Base-by-base conservation (phyloP, 1,140 invertebrate species). In the Pachyrhynchus sulphureomaculatus region DNA sequence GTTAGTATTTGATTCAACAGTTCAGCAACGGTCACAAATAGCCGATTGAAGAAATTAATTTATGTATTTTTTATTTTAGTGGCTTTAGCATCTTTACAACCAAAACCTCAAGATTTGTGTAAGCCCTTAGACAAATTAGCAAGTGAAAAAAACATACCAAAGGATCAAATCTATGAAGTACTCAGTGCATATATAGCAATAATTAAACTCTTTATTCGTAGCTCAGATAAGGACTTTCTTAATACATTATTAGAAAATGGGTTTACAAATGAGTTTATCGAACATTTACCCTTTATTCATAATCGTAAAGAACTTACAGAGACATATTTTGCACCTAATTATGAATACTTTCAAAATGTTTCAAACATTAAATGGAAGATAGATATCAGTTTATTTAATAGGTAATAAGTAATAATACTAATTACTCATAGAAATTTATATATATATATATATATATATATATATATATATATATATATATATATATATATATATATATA, bases 301-400 rank as follows among this genome's bases (percentile, higher is more conserved):
- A 67, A 69, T 48, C 49, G 57, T 34, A 58, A 53, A 34, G 59
- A 65, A 51, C 41, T 65, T 18, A 18, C 61, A 13, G 36, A 64
- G 44, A 60, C 21, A 23, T 69, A 63, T 67, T 64, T 67, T 33
- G 56, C 29, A 18, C 32, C 52, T 15, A 55, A 41, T 39, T 42
- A 63, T 39, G 39, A 45, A 15, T 49, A 64, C 54, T 68, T 69
- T 60, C 34, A 55, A 29, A 69, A 69, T 61, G 33, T 69, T 15
- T 55, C 49, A 0, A 62, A 47, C 21, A 55, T 71, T 32, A 69
- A 68, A 32, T 71, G 69, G 69, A 65, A 63, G 64, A 65, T 71
- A 42, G 69, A 71, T 69, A 68, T 71, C 9, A 71, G 69, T 62
- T 64, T 71, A 60, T 49, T 53, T 36, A 49, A 64, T 32, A 68